Evolutionary conservation across 2,888 invertebrate species (phyloP), one percentile per base, ranked within the genome.

Genomic region (Drosophila conformis): DNA sequence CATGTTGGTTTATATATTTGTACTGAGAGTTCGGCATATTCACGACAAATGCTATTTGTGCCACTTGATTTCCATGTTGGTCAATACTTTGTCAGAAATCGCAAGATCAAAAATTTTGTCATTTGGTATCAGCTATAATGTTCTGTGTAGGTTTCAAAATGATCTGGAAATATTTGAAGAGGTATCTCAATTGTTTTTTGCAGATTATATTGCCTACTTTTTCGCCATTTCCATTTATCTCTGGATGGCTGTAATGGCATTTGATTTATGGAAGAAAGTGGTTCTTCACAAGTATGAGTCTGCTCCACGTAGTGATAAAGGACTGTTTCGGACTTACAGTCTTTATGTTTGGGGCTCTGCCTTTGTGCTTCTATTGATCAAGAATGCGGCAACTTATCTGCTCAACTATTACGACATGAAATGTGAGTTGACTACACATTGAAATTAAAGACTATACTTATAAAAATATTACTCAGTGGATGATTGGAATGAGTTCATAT

Each of bases 391-490:
- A 87, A 0, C 0, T 27, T 27, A 5, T 27, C 27, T 5, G 5
- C 27, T 1, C 27, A 1, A 5, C 2, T 94, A 93, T 78, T 95
- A 95, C 87, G 95, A 95, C 94, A 93, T 95, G 73, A 89, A 89
- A 73, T 93, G 95, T 95, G 91, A 80, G 81, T 2, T 64, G 62
- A 21, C 38, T 42, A 31, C 61, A 31, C 46, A 29, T 36, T 11
- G 58, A 49, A 4, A n/a, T 25, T 31, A 2, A 11, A 13, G 1
- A 27, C 25, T 15, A 36, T 15, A 42, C 13, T 31, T n/a, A n/a
- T 13, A 27, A 3, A 13, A 18, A 10, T n/a, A 10, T 25, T 29
- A 48, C 60, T 2, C 10, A 86, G 83, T 67, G 6, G 33, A 63
- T 10, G 71, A 76, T 29, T 83, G 80, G 80, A 78, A n/a, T n/a